A percentile compares a stretch with the other conserved stretches of the same genome.
Conservation (phyloP, 1,140 invertebrate genomes). For the Mycetomoellerius zeteki region DNA sequence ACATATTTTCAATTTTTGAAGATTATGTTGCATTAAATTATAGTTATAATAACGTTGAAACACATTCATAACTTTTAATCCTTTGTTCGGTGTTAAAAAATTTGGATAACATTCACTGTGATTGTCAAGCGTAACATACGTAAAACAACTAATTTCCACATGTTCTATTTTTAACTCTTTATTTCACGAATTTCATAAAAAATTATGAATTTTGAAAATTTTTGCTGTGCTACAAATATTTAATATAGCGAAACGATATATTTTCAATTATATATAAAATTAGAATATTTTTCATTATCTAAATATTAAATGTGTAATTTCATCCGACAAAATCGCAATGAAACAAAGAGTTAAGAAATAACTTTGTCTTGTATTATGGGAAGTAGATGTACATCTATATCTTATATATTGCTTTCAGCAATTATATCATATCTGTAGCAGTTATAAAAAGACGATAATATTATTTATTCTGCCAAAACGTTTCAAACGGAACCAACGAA, state of each 20-base stretch:
- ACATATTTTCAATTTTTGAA: constrained; percentile 14
- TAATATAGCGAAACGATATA: constrained; percentile 2
- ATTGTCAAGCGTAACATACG: constrained; percentile 24
- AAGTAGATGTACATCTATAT: background rate
- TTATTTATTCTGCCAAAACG: background rate
- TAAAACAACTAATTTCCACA: constrained; percentile 12
- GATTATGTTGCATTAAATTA: background rate
- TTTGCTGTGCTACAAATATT: background rate
- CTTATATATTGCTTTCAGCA: background rate
- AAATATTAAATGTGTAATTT: constrained; percentile 12
- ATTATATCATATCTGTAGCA: background rate
- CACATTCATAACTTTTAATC: constrained; percentile 7
- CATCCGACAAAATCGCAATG: background rate
- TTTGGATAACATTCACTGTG: background rate
- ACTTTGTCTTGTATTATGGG: background rate
- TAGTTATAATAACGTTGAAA: background rate
- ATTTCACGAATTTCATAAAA: constrained; percentile 9
- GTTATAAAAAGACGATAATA: constrained; percentile 3
- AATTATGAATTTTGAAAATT: background rate
- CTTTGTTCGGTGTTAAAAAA: background rate
- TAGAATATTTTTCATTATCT: background rate
- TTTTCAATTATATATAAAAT: constrained; percentile 10
- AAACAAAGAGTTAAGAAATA: constrained; percentile 25
- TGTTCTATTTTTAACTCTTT: background rate
- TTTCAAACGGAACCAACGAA: background rate